Percentiles rank a stretch among this genome's conserved stretches.
These are phyloP conservation scores for Calyptommatus sinebrachiatus DNA, from an alignment of 2,113 vertebrate species.

Conservation along the genomic window DNA sequence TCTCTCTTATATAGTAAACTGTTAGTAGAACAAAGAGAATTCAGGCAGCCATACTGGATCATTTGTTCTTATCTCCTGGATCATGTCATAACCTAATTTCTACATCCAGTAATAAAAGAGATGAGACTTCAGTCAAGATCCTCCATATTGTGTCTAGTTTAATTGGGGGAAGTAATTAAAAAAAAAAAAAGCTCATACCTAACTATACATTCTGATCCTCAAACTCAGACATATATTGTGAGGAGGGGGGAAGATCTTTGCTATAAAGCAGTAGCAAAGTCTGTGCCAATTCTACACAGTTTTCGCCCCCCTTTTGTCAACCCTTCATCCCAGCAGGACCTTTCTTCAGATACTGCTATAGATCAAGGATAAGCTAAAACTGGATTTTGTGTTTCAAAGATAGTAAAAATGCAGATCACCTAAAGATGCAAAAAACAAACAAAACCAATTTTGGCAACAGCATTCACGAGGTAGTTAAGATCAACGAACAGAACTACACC, in stretches of 20 bases:
- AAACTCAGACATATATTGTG: background rate
- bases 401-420: background rate
- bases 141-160: background rate
- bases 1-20: background rate
- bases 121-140: background rate
- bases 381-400: background rate
- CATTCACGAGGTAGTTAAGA: background rate
- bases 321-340: background rate
- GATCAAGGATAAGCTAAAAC: background rate
- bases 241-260: background rate
- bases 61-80: background rate
- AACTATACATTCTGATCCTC: background rate
- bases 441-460: background rate
- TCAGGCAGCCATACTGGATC: background rate
- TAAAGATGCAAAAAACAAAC: background rate
- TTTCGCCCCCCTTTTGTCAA: background rate
- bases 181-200: background rate
- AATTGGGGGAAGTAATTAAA: background rate
- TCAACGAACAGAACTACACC: background rate
- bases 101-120: background rate
- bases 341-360: background rate
- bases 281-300: background rate
- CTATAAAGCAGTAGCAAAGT: no score
- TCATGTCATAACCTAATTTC: background rate
- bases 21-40: background rate